phyloP scores from a whole-genome alignment of 2,888 invertebrate genomes.

The Hypena proboscidalis region DNA sequence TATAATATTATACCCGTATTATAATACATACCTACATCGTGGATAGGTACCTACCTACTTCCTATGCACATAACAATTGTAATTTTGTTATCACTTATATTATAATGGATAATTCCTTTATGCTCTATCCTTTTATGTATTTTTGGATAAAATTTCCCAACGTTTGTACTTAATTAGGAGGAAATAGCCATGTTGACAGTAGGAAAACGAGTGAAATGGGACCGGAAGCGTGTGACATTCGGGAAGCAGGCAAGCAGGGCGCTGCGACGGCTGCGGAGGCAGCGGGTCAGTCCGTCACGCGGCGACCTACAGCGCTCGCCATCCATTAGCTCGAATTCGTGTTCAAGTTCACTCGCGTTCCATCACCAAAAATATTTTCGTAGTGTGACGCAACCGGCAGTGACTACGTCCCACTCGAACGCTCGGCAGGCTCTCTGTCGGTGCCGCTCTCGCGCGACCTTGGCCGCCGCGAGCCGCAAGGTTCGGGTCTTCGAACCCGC shows the following conservation, averaged over 20 bases:
- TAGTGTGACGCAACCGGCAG: conserved; percentile 81
- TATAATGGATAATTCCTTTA: no score
- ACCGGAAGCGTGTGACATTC: conserved; percentile 61
- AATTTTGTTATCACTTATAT: no score
- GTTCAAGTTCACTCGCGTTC: conserved; percentile 84
- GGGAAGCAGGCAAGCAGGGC: conserved; percentile 63
- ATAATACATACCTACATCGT: no score
- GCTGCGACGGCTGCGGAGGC: conserved; percentile 66
- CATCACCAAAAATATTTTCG: conserved; percentile 85
- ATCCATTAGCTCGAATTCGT: conserved; percentile 81
- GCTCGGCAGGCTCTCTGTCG: conserved; percentile 67
- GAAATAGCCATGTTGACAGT: background rate
- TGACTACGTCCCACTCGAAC: conserved; percentile 75
- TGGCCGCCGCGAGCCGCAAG: conserved; percentile 95
- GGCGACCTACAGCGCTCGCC: conserved; percentile 74
- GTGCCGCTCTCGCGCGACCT: conserved; percentile 86
- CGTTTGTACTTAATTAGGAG: no score
- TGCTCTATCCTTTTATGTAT: no score
- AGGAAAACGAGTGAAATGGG: conserved; percentile 21
- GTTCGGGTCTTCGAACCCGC: conserved; percentile 92
- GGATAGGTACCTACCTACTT: no score
- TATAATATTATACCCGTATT: background rate
- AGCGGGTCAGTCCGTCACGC: conserved; percentile 78
- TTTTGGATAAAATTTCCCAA: no score
- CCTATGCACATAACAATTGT: no score